These are phyloP conservation scores for Dromococcyx pavoninus DNA, from an alignment of 2,797 vertebrate species.

Conservation along the genomic window DNA sequence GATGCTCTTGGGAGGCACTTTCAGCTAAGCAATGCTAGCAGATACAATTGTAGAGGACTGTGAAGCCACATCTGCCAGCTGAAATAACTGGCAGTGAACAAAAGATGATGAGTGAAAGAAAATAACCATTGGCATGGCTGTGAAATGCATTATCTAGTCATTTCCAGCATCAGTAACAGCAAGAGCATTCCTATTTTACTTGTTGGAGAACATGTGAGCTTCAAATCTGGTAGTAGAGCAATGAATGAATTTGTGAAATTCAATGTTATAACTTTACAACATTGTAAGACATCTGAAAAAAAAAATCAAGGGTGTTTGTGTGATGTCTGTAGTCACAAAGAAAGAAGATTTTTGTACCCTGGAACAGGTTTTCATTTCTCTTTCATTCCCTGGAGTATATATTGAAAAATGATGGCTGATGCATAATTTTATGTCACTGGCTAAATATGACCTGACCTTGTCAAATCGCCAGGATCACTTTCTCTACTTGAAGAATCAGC, in stretches of 20 bases:
- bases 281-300: neutral
- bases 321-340: neutral
- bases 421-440: neutral
- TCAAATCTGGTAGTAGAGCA: neutral
- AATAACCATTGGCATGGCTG: conserved; percentile 59
- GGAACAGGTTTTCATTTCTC: neutral
- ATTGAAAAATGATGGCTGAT: neutral
- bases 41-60: conserved; percentile 57
- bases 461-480: neutral
- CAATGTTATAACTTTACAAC: neutral
- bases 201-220: neutral
- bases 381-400: neutral
- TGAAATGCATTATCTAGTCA: conserved; percentile 54
- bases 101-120: conserved; percentile 63
- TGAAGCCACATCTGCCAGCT: conserved; percentile 63
- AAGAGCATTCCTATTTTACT: conserved; percentile 28
- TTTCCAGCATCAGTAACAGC: conserved; percentile 46
- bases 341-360: neutral
- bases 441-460: neutral
- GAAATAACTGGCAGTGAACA: conserved; percentile 65
- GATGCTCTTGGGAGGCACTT: conserved; percentile 53
- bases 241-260: neutral
- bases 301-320: neutral
- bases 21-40: conserved; percentile 32
- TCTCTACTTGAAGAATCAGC: neutral